Conservation (phyloP, 2,888 invertebrate species). For the Alloplasta piceator region DNA sequence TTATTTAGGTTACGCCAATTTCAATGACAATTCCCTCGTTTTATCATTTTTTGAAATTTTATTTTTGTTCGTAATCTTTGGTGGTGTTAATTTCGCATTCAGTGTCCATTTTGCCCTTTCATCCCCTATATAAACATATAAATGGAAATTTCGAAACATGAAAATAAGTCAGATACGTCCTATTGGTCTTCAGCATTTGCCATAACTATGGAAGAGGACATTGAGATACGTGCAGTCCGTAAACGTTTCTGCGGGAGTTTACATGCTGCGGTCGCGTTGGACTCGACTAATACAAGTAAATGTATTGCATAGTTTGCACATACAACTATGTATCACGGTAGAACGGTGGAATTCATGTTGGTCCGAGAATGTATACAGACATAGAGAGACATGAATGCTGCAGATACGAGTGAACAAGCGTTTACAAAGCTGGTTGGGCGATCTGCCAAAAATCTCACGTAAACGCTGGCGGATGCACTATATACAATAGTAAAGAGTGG, state of each 20-base stretch:
- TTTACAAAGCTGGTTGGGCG: constrained; percentile 56
- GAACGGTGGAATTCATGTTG: constrained; percentile 25
- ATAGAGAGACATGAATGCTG: constrained; percentile 5
- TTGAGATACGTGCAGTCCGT: constrained; percentile 39
- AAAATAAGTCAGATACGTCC: neutral
- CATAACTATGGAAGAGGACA: too few relatives aligned
- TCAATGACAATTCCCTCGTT: too few relatives aligned
- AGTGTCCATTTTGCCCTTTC: too few relatives aligned
- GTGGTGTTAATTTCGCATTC: too few relatives aligned
- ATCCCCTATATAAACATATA: too few relatives aligned
- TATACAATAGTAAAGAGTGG: too few relatives aligned
- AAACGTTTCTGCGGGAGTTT: constrained; percentile 36
- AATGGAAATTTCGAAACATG: neutral
- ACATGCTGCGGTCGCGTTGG: constrained; percentile 43
- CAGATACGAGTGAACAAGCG: constrained; percentile 8
- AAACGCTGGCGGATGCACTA: constrained; percentile 8
- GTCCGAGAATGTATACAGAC: constrained; percentile 28
- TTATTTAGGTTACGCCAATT: too few relatives aligned
- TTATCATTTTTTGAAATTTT: too few relatives aligned
- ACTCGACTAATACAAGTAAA: constrained; percentile 37
- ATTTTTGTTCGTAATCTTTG: too few relatives aligned
- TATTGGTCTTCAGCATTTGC: too few relatives aligned
- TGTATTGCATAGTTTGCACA: constrained; percentile 18
- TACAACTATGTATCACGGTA: constrained; percentile 24
- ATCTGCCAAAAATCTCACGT: constrained; percentile 65